These are phyloP conservation scores for Helogale parvula DNA, from an alignment of 2,113 vertebrate genomes.

Conservation along the genomic window DNA sequence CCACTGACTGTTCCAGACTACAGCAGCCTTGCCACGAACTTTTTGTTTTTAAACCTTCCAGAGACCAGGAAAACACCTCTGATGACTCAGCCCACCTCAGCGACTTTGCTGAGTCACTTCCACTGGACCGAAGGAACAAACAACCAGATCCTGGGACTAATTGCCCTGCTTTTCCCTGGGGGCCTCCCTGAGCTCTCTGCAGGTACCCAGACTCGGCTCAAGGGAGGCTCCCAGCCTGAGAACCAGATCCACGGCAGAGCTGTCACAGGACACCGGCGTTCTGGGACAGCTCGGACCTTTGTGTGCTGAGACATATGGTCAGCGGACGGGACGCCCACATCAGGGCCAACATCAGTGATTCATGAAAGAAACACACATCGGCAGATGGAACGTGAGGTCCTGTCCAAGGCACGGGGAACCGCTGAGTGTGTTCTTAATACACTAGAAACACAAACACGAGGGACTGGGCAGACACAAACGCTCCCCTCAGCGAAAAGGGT, in stretches of 20 bases:
- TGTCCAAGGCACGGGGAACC: not conserved
- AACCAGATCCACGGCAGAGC: not conserved
- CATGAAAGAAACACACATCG: not conserved
- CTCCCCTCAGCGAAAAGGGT: not conserved
- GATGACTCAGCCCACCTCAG: not conserved
- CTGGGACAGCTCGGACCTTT: no score
- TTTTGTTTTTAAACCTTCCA: not conserved
- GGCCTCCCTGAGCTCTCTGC: not conserved
- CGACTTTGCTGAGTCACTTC: constrained; percentile 22
- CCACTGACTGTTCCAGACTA: not conserved
- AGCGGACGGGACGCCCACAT: accelerated
- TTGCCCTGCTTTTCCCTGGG: not conserved
- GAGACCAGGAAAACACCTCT: not conserved
- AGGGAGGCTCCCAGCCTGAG: not conserved
- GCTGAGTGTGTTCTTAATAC: accelerated
- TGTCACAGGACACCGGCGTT: accelerated
- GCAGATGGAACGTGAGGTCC: not conserved
- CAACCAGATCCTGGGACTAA: not conserved
- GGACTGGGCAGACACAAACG: not conserved
- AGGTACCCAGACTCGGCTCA: not conserved
- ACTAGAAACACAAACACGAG: not conserved
- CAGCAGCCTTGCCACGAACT: not conserved
- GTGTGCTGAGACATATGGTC: not conserved
- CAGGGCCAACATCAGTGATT: not conserved
- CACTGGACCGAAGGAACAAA: not conserved